These are phyloP conservation scores for Pteropus alecto DNA, from an alignment of 2,113 vertebrate genomes.

Conservation along the genomic window DNA sequence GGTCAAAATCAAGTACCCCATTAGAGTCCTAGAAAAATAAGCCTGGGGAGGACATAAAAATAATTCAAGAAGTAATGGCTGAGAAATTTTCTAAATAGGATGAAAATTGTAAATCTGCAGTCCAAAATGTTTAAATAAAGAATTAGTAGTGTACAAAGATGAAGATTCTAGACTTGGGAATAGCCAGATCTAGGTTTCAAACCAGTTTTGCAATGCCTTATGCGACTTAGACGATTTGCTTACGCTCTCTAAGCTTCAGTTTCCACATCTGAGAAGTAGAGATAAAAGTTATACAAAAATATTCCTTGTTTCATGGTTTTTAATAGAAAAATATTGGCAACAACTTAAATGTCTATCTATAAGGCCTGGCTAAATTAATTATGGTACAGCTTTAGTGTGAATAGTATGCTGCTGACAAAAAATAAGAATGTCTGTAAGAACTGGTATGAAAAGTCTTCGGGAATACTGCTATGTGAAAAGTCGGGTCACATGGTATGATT, in stretches of 20 bases:
- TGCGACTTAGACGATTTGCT: neutral
- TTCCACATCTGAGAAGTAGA: neutral
- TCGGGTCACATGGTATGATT: neutral
- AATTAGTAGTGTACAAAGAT: neutral
- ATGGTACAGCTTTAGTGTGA: neutral
- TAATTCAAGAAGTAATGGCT: neutral
- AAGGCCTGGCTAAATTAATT: neutral
- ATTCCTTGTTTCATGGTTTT: neutral
- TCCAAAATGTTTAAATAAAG: neutral
- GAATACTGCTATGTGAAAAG: neutral
- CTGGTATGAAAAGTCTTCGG: neutral
- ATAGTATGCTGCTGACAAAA: neutral
- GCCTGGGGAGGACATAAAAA: neutral
- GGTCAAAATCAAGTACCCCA: neutral
- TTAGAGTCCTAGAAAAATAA: neutral
- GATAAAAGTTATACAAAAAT: constrained; percentile 7
- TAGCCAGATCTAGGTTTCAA: neutral
- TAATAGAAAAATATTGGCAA: neutral
- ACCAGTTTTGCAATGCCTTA: neutral
- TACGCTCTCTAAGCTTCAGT: neutral
- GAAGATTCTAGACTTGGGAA: neutral
- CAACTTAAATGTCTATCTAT: neutral
- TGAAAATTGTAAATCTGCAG: neutral
- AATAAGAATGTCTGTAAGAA: neutral
- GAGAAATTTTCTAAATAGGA: neutral